These are phyloP conservation scores for Erebia aethiops DNA, from an alignment of 2,888 invertebrate species.

Conservation along the genomic window DNA sequence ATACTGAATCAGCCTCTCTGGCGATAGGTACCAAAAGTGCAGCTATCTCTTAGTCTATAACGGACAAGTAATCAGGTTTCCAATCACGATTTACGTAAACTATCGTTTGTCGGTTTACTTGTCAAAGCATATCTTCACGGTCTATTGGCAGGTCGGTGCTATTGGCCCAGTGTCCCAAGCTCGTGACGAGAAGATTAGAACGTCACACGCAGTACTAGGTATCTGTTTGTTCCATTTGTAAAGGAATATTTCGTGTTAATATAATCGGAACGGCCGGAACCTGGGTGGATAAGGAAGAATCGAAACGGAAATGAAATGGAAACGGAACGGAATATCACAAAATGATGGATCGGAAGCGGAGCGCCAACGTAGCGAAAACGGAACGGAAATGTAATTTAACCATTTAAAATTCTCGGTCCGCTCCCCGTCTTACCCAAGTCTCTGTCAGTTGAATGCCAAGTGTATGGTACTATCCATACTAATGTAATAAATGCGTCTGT, in stretches of 20 bases:
- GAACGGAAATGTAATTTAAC: background rate
- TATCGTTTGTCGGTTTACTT: background rate
- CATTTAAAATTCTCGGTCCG: background rate
- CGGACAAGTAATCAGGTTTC: background rate
- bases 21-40: no score
- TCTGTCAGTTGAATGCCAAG: no score
- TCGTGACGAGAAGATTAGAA: conserved; percentile 1
- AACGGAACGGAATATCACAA: background rate
- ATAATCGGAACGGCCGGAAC: background rate
- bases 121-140: background rate
- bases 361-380: no score
- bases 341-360: no score
- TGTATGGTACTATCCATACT: no score
- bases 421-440: background rate
- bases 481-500: no score
- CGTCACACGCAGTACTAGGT: background rate
- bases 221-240: background rate
- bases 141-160: background rate
- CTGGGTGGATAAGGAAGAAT: background rate
- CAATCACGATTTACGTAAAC: background rate
- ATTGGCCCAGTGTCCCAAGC: background rate
- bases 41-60: no score
- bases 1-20: no score
- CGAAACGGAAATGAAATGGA: background rate
- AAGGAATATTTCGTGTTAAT: background rate